Base-by-base conservation (phyloP, 2,113 vertebrate genomes). In the Cebus imitator region DNA sequence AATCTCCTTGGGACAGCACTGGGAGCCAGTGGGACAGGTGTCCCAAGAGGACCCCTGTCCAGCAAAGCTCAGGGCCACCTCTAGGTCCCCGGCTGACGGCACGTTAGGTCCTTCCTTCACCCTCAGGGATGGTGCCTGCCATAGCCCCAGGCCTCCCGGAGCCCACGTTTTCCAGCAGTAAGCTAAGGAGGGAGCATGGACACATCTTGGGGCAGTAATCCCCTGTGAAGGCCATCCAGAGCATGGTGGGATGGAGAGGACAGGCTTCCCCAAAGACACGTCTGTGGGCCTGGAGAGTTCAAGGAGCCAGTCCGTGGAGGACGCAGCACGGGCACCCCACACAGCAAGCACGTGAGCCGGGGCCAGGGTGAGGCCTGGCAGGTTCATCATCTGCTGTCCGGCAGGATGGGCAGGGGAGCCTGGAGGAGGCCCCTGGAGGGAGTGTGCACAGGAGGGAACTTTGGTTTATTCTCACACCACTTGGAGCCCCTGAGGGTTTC, bases 301-400 rank as follows among this genome's bases (percentile, higher is more conserved):
- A 10, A 40, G 45, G 32, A 70, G 1, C 43, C 20, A 9, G 21
- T 6, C 11, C 5, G 0, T 1, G 6, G 61, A 58, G 32, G 61
- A 21, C 2, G 1, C 4, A 0, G 2, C 6, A 10, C 10, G 1
- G 4, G 30, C 32, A 30, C 8, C 11, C 8, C 64, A 23, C 64
- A n/a, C 10, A n/a, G 6, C 1, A 4, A 23, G 20, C 16, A 2
- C 16, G 52, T 52, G 52, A 32, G 27, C 37, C 37, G 3, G 10
- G 3, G 25, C 27, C 18, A 37, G 30, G 57, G 20, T 27, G 11
- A n/a, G 35, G 16, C 21, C 32, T 5, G 3, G 50, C 2, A 64
- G 61, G 12, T 64, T 30, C 61, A 64, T 30, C 61, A 64, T 6
- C 61, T 64, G 12, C 5, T 32, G 27, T 30, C 61, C 2, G 5